A percentile compares a stretch with the other conserved stretches of the same genome.
Conservation (phyloP, 2,113 vertebrate genomes). For the Pluvianellus socialis region DNA sequence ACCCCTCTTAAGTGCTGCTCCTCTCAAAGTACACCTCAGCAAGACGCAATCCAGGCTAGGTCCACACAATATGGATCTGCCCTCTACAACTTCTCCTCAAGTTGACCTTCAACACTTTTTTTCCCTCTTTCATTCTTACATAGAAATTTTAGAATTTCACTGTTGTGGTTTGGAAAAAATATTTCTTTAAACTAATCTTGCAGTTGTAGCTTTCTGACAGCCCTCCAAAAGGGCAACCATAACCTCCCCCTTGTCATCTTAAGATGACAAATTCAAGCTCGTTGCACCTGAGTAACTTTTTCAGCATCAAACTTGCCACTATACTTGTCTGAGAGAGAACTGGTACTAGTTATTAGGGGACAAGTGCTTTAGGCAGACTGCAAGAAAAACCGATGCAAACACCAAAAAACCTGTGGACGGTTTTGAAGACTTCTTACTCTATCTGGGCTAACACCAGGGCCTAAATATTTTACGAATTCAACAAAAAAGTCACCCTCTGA, state of each 20-base stretch:
- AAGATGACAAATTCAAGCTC: background rate
- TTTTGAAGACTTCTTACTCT: background rate
- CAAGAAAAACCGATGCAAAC: background rate
- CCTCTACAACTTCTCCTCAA: background rate
- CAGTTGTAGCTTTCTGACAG: background rate
- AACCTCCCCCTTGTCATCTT: background rate
- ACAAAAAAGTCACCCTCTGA: background rate
- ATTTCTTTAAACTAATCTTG: background rate
- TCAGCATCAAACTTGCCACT: background rate
- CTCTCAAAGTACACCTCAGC: background rate
- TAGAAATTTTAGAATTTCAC: background rate
- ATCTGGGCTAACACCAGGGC: background rate
- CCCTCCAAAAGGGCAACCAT: background rate
- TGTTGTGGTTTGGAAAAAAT: background rate
- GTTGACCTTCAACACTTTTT: background rate
- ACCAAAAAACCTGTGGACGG: background rate
- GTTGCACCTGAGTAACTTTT: background rate
- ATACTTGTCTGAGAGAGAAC: background rate
- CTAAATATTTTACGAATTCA: background rate
- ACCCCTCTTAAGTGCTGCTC: background rate
- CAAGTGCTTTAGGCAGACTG: background rate
- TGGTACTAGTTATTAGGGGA: background rate
- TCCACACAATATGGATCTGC: fast-evolving
- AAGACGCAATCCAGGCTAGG: background rate
- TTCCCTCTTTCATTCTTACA: background rate